phyloP scores from a whole-genome alignment of 2,113 vertebrate genomes.

The Ardeotis arabs region DNA sequence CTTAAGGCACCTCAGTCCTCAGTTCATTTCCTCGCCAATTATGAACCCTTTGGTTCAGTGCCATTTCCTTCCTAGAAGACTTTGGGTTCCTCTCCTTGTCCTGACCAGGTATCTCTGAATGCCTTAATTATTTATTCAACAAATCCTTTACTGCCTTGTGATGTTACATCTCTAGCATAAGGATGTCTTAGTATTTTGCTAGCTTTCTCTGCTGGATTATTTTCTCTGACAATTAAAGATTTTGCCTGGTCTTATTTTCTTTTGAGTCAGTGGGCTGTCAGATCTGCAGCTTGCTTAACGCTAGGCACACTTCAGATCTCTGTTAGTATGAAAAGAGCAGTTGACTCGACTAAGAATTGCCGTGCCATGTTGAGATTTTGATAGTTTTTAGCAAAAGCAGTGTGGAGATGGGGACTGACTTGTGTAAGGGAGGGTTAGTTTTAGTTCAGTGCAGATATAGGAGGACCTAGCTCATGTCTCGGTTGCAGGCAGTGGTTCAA shows the following conservation, averaged over 20 bases:
- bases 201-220: not conserved
- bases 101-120: not conserved
- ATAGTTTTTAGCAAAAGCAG: not conserved
- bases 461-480: not conserved
- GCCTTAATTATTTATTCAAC: not conserved
- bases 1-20: not conserved
- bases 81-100: not conserved
- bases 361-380: not conserved
- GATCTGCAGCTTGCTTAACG: not conserved
- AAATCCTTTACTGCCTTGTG: not conserved
- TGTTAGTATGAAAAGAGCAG: not conserved
- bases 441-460: not conserved
- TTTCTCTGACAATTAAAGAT: not conserved
- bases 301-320: not conserved
- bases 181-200: not conserved
- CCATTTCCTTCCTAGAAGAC: not conserved
- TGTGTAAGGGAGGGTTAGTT: not conserved
- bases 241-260: not conserved
- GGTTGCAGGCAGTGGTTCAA: not conserved
- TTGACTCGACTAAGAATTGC: not conserved
- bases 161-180: not conserved
- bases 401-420: not conserved
- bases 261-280: not conserved
- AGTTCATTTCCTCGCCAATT: not conserved
- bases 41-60: not conserved